Conservation (phyloP, 2,888 invertebrate genomes). For the Cylloceria caligata region DNA sequence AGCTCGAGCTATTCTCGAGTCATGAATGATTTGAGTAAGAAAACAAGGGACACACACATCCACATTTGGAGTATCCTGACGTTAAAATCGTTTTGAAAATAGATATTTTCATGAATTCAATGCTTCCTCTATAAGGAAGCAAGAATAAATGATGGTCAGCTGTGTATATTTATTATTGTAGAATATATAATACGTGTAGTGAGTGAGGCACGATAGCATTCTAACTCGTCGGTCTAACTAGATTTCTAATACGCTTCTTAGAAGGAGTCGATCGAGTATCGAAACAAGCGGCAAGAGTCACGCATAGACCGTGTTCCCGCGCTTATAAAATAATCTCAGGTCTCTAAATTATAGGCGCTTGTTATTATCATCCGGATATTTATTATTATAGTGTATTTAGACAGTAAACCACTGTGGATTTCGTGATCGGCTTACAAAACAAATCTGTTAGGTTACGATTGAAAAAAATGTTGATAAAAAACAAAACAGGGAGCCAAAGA, state of each 20-base stretch:
- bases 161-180: background rate
- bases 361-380: conserved; percentile 53
- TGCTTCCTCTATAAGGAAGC: too few species aligned
- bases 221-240: conserved; percentile 60
- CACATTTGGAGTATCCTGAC: background rate
- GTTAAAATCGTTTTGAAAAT: background rate
- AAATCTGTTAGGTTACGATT: conserved; percentile 47
- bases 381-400: conserved; percentile 54
- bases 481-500: conserved; percentile 54
- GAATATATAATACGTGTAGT: background rate
- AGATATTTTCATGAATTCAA: too few species aligned
- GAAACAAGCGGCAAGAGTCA: conserved; percentile 35
- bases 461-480: conserved; percentile 39
- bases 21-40: background rate
- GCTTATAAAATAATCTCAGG: conserved; percentile 45
- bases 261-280: conserved; percentile 46
- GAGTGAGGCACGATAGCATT: conserved; percentile 42
- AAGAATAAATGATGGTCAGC: background rate
- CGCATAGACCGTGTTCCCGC: conserved; percentile 50
- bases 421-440: conserved; percentile 52
- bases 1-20: background rate
- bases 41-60: background rate
- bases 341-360: conserved; percentile 55
- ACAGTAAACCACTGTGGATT: conserved; percentile 20
- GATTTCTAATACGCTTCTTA: conserved; percentile 64